Conservation (phyloP, 2,888 invertebrate genomes). For the Polydrusus tereticollis region DNA sequence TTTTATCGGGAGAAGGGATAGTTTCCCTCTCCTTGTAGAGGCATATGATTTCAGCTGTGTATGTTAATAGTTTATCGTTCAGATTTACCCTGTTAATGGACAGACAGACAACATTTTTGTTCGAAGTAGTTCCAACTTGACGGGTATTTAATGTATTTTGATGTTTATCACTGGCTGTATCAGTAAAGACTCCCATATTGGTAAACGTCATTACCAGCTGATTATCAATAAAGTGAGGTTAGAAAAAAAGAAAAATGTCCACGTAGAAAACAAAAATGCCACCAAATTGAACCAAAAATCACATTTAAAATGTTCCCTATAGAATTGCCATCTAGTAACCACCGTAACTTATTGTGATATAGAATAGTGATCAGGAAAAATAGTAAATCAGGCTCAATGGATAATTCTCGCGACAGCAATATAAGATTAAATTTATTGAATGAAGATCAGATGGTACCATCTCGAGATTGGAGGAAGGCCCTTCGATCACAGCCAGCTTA, state of each 20-base stretch:
- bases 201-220: conserved; percentile 3
- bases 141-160: background rate
- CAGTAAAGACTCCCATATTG: background rate
- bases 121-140: too few species aligned
- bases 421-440: conserved; percentile 52
- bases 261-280: conserved; percentile 40
- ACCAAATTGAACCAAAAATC: conserved; percentile 24
- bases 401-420: conserved; percentile 40
- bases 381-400: conserved; percentile 47
- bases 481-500: conserved; percentile 84
- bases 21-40: too few species aligned
- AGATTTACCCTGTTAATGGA: too few species aligned
- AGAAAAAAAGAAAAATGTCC: conserved; percentile 22
- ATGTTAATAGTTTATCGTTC: too few species aligned
- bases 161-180: background rate
- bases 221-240: conserved; percentile 32
- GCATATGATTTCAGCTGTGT: too few species aligned
- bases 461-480: conserved; percentile 90
- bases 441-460: conserved; percentile 62
- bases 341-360: conserved; percentile 26
- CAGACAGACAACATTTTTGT: too few species aligned
- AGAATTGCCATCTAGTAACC: conserved; percentile 17
- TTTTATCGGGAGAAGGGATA: too few species aligned
- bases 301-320: conserved; percentile 7
- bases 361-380: conserved; percentile 5